Percentiles rank a stretch among this genome's conserved stretches.
Conservation (phyloP, 2,797 vertebrate genomes). For the Decapterus maruadsi region DNA sequence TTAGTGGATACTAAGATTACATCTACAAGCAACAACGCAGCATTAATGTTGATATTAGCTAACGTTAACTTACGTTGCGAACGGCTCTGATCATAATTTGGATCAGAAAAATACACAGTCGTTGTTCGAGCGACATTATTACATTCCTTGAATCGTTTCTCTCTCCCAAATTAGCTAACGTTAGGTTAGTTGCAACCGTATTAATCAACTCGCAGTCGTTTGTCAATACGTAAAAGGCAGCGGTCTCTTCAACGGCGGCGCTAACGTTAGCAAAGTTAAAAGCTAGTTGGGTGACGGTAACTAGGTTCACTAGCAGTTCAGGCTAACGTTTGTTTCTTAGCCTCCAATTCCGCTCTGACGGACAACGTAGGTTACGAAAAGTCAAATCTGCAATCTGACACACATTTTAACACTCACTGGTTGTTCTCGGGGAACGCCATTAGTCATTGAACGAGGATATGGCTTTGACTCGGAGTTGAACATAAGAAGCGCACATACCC, state of each 20-base stretch:
- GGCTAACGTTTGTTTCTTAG: constrained; percentile 44
- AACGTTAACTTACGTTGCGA: too few relatives aligned
- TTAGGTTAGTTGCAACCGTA: not conserved
- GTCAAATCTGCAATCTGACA: constrained; percentile 39
- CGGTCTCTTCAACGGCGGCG: constrained; percentile 8
- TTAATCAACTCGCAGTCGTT: constrained; percentile 1
- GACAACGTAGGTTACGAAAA: constrained; percentile 59
- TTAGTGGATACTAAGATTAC: not conserved
- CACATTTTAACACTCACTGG: constrained; percentile 19
- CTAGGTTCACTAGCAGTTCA: constrained; percentile 47
- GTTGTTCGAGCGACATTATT: not conserved
- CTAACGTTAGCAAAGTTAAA: constrained; percentile 55
- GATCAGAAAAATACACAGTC: constrained; percentile 2
- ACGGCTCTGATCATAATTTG: not conserved
- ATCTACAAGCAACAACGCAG: not conserved
- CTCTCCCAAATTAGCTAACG: not conserved
- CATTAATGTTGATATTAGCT: constrained; percentile 1
- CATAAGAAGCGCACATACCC: constrained; percentile 41
- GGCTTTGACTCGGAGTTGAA: constrained; percentile 27
- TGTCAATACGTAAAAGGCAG: not conserved
- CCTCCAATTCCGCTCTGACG: constrained; percentile 38
- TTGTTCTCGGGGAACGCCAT: not conserved
- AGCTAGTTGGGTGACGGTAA: constrained; percentile 57
- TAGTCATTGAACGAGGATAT: not conserved
- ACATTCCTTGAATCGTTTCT: not conserved